Conservation (phyloP, 2,113 vertebrate genomes). For the Nettapus auritus region DNA sequence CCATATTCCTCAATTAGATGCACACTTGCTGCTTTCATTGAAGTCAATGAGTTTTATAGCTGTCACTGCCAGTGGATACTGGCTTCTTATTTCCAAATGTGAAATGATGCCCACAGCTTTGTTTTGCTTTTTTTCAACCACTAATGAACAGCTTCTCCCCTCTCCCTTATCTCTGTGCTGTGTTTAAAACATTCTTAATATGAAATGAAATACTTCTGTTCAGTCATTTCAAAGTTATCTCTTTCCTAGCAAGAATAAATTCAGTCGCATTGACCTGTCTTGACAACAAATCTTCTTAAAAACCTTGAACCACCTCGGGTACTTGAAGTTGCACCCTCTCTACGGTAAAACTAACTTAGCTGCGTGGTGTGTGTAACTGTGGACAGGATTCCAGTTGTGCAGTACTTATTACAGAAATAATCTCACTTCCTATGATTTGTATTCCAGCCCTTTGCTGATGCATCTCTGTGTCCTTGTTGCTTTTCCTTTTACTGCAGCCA, state of each 20-base stretch:
- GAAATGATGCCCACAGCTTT: neutral
- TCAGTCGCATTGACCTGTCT: neutral
- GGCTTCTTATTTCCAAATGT: conserved; percentile 16
- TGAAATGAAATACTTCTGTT: neutral
- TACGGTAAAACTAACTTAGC: neutral
- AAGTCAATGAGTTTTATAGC: conserved; percentile 49
- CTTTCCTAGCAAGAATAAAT: conserved; percentile 16
- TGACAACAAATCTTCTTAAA: neutral
- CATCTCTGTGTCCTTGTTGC: conserved; percentile 49
- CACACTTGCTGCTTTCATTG: conserved; percentile 32
- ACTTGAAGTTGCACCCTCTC: neutral
- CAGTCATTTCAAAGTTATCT: neutral
- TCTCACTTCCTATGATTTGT: conserved; percentile 44
- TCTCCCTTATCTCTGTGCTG: neutral
- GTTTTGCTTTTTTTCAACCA: neutral
- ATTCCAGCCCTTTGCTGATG: conserved; percentile 63
- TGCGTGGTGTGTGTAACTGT: neutral
- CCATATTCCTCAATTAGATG: conserved; percentile 45
- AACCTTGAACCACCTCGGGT: neutral
- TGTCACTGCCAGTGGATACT: conserved; percentile 1
- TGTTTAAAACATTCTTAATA: neutral
- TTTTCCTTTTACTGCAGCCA: conserved; percentile 59
- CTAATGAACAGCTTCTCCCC: neutral
- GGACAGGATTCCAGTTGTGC: neutral
- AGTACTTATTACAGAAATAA: conserved; percentile 33